Conservation (phyloP, 2,888 invertebrate genomes). For the Drosophila pegasa region DNA sequence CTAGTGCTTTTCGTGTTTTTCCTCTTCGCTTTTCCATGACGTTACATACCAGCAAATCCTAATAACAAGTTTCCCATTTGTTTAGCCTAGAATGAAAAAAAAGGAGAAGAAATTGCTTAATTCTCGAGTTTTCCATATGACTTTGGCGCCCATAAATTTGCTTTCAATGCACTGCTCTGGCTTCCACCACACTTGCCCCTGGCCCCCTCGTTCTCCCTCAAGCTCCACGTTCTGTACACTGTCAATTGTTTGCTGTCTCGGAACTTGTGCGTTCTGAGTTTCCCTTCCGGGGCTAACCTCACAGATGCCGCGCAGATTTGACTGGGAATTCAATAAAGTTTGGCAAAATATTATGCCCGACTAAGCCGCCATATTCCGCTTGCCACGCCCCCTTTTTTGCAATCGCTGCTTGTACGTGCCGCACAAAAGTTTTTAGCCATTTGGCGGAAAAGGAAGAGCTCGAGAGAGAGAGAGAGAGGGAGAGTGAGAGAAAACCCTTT, state of each 20-base stretch:
- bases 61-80: slow-evolving; percentile 48
- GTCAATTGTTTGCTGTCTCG: slow-evolving; percentile 70
- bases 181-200: slow-evolving; percentile 1
- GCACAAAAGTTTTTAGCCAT: slow-evolving; percentile 63
- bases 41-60: neutral
- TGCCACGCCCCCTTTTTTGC: slow-evolving; percentile 43
- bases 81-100: slow-evolving; percentile 8
- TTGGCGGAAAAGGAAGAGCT: slow-evolving; percentile 14
- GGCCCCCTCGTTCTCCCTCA: neutral
- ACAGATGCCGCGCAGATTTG: slow-evolving; percentile 70
- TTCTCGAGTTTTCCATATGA: slow-evolving; percentile 75
- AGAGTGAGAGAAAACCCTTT: slow-evolving; percentile 30
- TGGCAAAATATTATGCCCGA: slow-evolving; percentile 77
- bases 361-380: slow-evolving; percentile 47
- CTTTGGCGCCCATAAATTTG: slow-evolving; percentile 71
- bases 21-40: neutral
- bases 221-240: slow-evolving; percentile 7
- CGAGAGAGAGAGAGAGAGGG: slow-evolving; percentile 7
- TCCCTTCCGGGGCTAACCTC: slow-evolving; percentile 35
- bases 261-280: slow-evolving; percentile 54
- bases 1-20: neutral
- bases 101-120: slow-evolving; percentile 56
- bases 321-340: slow-evolving; percentile 79
- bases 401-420: slow-evolving; percentile 56
- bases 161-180: slow-evolving; percentile 64